A percentile compares a stretch with the other conserved stretches of the same genome.
Evolutionary conservation across 2,113 vertebrate genomes (phyloP).

Genomic region (Prionailurus bengalensis): DNA sequence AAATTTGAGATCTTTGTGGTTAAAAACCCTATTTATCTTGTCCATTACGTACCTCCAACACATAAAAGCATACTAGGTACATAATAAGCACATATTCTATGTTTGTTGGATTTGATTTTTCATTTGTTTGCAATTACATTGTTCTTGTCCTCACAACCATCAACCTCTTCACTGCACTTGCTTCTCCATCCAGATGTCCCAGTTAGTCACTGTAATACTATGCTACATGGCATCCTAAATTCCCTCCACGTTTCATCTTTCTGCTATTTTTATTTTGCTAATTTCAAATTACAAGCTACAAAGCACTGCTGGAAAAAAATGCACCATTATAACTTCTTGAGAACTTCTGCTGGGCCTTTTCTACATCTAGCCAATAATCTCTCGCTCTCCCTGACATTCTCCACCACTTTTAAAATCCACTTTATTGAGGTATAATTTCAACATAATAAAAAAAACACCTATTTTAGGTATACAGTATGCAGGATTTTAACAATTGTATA

Average conservation of each 20-base stretch:
- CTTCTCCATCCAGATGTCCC: neutral
- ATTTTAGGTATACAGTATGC: neutral
- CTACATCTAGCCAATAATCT: neutral
- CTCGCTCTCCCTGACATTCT: neutral
- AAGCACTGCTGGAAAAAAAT: neutral
- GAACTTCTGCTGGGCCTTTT: neutral
- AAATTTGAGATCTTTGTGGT: neutral
- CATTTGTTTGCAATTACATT: neutral
- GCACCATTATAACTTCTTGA: neutral
- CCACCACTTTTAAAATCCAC: neutral
- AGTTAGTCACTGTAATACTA: neutral
- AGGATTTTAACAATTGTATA: neutral
- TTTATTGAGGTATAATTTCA: neutral
- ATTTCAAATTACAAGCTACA: constrained; percentile 14
- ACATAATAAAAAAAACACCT: neutral
- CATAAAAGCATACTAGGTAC: neutral
- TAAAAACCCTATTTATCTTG: neutral
- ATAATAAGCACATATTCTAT: neutral
- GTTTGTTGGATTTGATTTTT: neutral
- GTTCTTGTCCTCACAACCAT: neutral
- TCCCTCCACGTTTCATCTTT: neutral
- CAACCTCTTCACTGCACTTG: neutral
- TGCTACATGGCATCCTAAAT: neutral
- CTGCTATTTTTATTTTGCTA: neutral
- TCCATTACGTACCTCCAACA: neutral